Conservation (phyloP, 2,113 vertebrate genomes). For the Catharus bicknelli region DNA sequence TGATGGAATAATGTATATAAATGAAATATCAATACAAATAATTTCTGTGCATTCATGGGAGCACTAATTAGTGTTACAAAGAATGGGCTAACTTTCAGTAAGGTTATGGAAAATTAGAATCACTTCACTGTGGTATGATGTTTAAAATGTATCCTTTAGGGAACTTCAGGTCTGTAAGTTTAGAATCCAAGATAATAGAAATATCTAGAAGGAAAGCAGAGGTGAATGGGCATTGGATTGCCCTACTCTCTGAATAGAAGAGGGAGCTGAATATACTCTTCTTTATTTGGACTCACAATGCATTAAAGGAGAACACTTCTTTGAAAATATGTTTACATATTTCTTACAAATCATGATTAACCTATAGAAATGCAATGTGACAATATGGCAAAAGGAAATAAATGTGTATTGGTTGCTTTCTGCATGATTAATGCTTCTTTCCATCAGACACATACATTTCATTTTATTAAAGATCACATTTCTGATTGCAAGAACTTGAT, state of each 20-base stretch:
- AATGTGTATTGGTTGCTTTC: conserved; percentile 36
- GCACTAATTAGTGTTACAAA: conserved; percentile 53
- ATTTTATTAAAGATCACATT: conserved; percentile 69
- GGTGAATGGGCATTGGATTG: conserved; percentile 18
- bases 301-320: neutral
- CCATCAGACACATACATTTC: conserved; percentile 47
- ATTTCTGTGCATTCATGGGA: conserved; percentile 59
- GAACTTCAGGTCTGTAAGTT: conserved; percentile 16
- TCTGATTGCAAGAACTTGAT: conserved; percentile 64
- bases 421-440: conserved; percentile 57
- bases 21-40: conserved; percentile 59
- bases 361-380: conserved; percentile 49
- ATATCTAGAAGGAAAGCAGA: conserved; percentile 50
- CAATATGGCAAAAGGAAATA: conserved; percentile 43
- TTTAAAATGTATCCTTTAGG: conserved; percentile 52
- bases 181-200: conserved; percentile 54
- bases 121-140: neutral
- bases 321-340: conserved; percentile 36
- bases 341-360: conserved; percentile 45
- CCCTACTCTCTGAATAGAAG: conserved; percentile 5
- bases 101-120: conserved; percentile 55
- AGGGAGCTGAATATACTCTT: conserved; percentile 19
- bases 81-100: conserved; percentile 55
- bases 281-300: conserved; percentile 22
- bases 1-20: conserved; percentile 51